Percentiles rank a stretch among this genome's conserved stretches.
These are phyloP conservation scores for Pandion haliaetus DNA, from an alignment of 2,113 vertebrate species.

Conservation along the genomic window DNA sequence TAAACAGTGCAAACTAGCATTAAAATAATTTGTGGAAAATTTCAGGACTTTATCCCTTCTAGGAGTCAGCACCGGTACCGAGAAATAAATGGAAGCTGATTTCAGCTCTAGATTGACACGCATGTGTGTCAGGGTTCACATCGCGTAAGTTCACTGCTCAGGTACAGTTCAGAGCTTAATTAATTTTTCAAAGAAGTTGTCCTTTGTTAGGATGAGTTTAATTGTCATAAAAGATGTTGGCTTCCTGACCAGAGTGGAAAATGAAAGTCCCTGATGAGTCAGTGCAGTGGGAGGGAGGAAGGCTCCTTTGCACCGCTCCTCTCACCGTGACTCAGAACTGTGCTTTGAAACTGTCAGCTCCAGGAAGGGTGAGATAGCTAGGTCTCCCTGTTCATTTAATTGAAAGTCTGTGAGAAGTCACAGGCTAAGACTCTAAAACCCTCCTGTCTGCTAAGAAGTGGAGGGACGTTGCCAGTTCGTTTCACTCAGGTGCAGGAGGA, in stretches of 20 bases:
- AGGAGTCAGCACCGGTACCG: not conserved
- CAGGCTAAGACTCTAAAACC: not conserved
- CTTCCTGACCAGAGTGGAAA: not conserved
- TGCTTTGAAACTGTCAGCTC: not conserved
- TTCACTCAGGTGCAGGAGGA: not conserved
- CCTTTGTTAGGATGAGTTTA: not conserved
- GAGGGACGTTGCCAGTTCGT: not conserved
- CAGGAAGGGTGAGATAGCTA: not conserved
- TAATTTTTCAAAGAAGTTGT: not conserved
- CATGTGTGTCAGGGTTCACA: not conserved
- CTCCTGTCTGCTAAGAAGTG: not conserved
- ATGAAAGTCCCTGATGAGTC: constrained; percentile 10
- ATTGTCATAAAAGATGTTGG: not conserved
- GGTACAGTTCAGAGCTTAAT: not conserved
- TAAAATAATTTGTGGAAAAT: not conserved
- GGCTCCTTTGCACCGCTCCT: not conserved
- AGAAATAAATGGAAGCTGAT: not conserved
- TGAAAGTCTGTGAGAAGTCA: not conserved
- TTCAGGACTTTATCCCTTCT: not conserved
- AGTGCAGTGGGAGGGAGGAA: not conserved
- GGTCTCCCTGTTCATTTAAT: not conserved
- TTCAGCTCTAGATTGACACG: not conserved
- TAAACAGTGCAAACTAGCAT: not conserved
- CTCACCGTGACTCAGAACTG: not conserved
- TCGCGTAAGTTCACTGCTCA: not conserved